These are phyloP conservation scores for Belgica antarctica DNA, from an alignment of 2,888 invertebrate genomes.

Conservation along the genomic window DNA sequence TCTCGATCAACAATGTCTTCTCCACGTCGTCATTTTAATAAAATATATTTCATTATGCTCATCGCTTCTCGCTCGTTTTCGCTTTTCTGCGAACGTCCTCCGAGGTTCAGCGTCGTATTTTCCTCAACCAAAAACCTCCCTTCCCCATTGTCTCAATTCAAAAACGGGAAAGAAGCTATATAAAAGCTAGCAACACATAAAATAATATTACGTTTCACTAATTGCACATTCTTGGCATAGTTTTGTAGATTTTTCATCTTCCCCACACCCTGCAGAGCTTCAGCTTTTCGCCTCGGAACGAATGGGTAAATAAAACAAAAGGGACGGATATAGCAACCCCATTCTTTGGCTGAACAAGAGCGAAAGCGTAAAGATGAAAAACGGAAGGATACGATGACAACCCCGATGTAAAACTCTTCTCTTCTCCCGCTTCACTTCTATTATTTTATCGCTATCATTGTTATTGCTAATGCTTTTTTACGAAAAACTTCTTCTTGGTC, in stretches of 20 bases:
- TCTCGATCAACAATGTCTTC: neutral
- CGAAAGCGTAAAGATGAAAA: slow-evolving; percentile 4
- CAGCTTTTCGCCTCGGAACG: slow-evolving; percentile 3
- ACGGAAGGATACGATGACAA: slow-evolving; percentile 38
- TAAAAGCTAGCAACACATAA: slow-evolving; percentile 43
- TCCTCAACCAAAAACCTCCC: neutral
- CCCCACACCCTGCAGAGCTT: slow-evolving; percentile 56
- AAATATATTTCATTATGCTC: slow-evolving; percentile 44
- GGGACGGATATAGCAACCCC: slow-evolving; percentile 36
- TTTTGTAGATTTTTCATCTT: slow-evolving; percentile 68
- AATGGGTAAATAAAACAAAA: slow-evolving; percentile 43
- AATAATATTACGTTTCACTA: slow-evolving; percentile 67
- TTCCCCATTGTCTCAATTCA: slow-evolving; percentile 28
- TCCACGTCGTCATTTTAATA: slow-evolving; percentile 37
- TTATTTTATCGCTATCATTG: slow-evolving; percentile 43
- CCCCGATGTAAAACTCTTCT: slow-evolving; percentile 33
- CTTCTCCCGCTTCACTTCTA: slow-evolving; percentile 31
- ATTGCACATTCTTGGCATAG: slow-evolving; percentile 97
- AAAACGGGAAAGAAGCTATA: slow-evolving; percentile 38
- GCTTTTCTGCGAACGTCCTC: slow-evolving; percentile 7
- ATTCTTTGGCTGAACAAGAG: slow-evolving; percentile 13
- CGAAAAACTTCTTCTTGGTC: slow-evolving; percentile 31
- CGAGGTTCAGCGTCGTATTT: slow-evolving; percentile 13
- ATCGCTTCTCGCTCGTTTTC: slow-evolving; percentile 32
- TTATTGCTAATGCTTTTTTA: slow-evolving; percentile 42